These are phyloP conservation scores for Allacma fusca DNA, from an alignment of 2,888 invertebrate species.

Conservation along the genomic window DNA sequence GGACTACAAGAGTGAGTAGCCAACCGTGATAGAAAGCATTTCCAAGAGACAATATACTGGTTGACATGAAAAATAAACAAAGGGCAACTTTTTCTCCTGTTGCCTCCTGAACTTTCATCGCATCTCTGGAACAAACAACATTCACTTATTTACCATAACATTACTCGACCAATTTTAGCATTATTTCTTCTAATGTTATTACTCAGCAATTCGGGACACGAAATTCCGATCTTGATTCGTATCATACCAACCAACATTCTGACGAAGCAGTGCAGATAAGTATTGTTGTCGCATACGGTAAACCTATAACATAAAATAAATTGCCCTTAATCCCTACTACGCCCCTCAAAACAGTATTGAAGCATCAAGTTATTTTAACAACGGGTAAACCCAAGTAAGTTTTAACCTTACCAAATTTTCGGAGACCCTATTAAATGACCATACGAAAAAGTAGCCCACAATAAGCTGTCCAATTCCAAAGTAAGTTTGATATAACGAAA, in stretches of 20 bases:
- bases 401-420: constrained; percentile 72
- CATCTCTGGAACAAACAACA: constrained; percentile 48
- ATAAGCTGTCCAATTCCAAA: constrained; percentile 72
- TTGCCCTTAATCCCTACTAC: too few species aligned
- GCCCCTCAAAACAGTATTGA: not conserved
- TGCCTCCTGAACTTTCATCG: constrained; percentile 78
- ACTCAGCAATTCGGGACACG: constrained; percentile 60
- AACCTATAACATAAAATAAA: constrained; percentile 41
- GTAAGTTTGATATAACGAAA: constrained; percentile 67
- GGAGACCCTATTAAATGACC: constrained; percentile 75
- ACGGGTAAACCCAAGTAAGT: too few species aligned
- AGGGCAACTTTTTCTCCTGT: constrained; percentile 82
- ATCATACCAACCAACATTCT: constrained; percentile 61
- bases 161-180: not conserved
- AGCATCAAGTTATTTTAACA: too few species aligned
- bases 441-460: constrained; percentile 73
- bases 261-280: constrained; percentile 54
- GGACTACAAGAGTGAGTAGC: constrained; percentile 79
- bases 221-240: constrained; percentile 59
- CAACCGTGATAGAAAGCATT: constrained; percentile 80
- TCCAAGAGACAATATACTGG: constrained; percentile 74
- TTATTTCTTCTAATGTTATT: not conserved
- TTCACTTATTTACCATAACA: not conserved
- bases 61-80: constrained; percentile 75
- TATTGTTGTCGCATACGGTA: constrained; percentile 52